Percentiles rank a stretch among this genome's conserved stretches.
phyloP scores from a whole-genome alignment of 2,797 vertebrate genomes.

The Mus caroli region DNA sequence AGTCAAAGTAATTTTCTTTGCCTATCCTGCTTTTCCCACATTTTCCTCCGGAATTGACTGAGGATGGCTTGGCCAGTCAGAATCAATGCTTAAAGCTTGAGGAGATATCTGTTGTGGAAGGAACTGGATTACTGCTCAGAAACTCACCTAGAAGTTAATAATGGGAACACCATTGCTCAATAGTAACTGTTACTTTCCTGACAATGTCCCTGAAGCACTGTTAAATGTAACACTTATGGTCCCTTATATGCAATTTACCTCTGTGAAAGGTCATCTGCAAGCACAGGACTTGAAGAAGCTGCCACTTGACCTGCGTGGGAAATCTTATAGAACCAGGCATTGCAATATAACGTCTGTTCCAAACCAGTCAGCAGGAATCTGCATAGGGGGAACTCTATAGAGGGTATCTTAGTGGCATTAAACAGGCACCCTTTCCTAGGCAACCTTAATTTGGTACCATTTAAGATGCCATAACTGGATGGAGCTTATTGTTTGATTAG shows the following conservation, averaged over 20 bases:
- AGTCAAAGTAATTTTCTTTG: conserved; percentile 22
- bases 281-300: conserved; percentile 64
- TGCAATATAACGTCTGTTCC: background rate
- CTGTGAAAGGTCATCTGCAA: conserved; percentile 74
- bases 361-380: background rate
- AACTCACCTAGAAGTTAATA: conserved; percentile 74
- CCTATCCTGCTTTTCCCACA: background rate
- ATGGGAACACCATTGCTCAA: conserved; percentile 23
- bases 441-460: background rate
- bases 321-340: conserved; percentile 23
- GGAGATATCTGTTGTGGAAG: conserved; percentile 54
- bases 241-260: conserved; percentile 68
- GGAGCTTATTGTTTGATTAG: background rate
- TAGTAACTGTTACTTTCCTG: conserved; percentile 72
- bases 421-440: background rate
- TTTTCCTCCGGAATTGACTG: background rate
- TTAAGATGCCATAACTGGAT: background rate
- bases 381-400: too few species aligned
- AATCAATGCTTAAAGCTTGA: conserved; percentile 59
- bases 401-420: background rate
- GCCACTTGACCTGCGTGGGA: background rate
- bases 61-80: background rate
- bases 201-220: conserved; percentile 71
- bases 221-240: conserved; percentile 68
- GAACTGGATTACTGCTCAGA: conserved; percentile 34